Conservation (phyloP, 2,888 invertebrate species). For the Penaeus monodon region DNA sequence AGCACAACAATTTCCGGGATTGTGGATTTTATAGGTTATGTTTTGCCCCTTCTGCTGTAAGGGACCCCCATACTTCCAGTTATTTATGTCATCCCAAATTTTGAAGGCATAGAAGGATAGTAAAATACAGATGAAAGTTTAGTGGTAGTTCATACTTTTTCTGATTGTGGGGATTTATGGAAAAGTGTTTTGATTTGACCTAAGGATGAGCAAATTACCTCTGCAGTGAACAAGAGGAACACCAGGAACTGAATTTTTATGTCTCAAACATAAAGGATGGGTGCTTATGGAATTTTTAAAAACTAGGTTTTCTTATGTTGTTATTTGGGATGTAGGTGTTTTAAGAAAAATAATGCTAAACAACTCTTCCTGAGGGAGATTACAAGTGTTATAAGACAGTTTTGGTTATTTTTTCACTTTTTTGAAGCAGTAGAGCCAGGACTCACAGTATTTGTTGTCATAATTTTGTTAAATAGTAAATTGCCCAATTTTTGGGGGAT, state of each 20-base stretch:
- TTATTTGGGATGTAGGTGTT: slow-evolving; percentile 27
- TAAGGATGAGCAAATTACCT: neutral
- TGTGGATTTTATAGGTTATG: neutral
- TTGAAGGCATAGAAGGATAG: too few species aligned
- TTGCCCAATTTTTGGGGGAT: slow-evolving; percentile 10
- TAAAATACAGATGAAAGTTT: too few species aligned
- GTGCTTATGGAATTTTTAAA: slow-evolving; percentile 22
- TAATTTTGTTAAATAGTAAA: slow-evolving; percentile 16
- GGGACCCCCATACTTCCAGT: too few species aligned
- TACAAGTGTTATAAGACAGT: slow-evolving; percentile 55
- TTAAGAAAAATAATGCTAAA: slow-evolving; percentile 9
- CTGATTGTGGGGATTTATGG: too few species aligned
- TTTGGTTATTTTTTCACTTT: slow-evolving; percentile 35
- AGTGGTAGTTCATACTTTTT: too few species aligned
- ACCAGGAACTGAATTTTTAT: neutral
- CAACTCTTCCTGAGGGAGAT: slow-evolving; percentile 58
- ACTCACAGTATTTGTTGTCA: slow-evolving; percentile 8
- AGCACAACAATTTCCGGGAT: neutral
- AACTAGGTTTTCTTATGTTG: slow-evolving; percentile 22
- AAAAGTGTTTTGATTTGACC: too few species aligned
- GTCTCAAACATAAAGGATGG: slow-evolving; percentile 15
- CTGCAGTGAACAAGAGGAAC: neutral
- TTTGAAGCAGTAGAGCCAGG: slow-evolving; percentile 6
- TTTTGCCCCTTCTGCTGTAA: too few species aligned
- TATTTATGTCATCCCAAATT: too few species aligned